Evolutionary conservation across 2,113 vertebrate genomes (phyloP).

Genomic region (Apodemus sylvaticus): DNA sequence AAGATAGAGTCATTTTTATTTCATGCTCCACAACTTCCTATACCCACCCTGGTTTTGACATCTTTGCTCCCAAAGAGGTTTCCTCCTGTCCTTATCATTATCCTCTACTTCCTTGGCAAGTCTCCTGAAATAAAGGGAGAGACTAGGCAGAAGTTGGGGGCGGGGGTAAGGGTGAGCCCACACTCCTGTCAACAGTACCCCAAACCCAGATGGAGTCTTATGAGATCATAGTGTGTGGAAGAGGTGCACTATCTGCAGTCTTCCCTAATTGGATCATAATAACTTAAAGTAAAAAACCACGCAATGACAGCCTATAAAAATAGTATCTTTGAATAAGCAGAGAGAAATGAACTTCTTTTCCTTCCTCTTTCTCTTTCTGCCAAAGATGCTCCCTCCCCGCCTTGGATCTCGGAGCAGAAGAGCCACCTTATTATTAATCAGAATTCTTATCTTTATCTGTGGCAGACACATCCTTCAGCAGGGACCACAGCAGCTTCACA

Average conservation of each 20-base stretch:
- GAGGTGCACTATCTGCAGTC: slow-evolving; percentile 29
- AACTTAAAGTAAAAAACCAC: slow-evolving; percentile 23
- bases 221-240: slow-evolving; percentile 65
- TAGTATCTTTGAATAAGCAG: slow-evolving; percentile 59
- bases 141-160: slow-evolving; percentile 72
- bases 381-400: slow-evolving; percentile 55
- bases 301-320: slow-evolving; percentile 44
- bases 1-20: slow-evolving; percentile 51
- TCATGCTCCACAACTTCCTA: not conserved
- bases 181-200: slow-evolving; percentile 53
- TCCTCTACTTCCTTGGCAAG: not conserved
- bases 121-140: slow-evolving; percentile 58
- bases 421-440: slow-evolving; percentile 72
- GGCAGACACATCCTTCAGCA: slow-evolving; percentile 51
- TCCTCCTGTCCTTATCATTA: not conserved
- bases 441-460: slow-evolving; percentile 46
- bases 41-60: not conserved
- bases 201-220: slow-evolving; percentile 49
- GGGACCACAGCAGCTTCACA: slow-evolving; percentile 45
- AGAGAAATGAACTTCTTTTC: slow-evolving; percentile 28
- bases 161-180: slow-evolving; percentile 48
- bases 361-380: slow-evolving; percentile 17
- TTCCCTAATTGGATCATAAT: slow-evolving; percentile 26
- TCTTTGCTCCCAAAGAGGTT: not conserved
- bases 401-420: slow-evolving; percentile 59